Evolutionary conservation across 2,888 invertebrate species (phyloP), one percentile per base, ranked within the genome.

Genomic region (Philhelius pedissequus): DNA sequence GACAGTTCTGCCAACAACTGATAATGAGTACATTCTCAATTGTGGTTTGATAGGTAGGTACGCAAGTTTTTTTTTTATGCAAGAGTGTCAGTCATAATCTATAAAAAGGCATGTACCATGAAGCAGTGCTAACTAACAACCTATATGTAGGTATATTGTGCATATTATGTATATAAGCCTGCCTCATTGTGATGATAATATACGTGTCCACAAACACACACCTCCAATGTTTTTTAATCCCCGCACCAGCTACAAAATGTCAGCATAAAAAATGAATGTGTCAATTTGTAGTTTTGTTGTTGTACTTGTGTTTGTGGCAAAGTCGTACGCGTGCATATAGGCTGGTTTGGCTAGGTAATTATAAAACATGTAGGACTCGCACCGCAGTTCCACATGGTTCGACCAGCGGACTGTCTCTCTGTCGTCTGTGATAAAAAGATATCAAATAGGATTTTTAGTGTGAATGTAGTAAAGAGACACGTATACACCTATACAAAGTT

Each of bases 321-420:
- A 18, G n/a, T 20, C 15, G 22, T 40, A 25, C 25, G 13, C 38
- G 22, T 40, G 15, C 25, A 13, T 30, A 58, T 45, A 32, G 38
- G 56, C 68, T 30, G 50, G 22, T 22, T 56, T 9, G 50, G 58
- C 30, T 70, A 56, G 62, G 52, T 54, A 52, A 52, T 43, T 43
- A n/a, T 54, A 9, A 20, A 73, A 35, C 43, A 66, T 77, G 69
- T 25, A 66, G 27, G 52, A 54, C 74, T 50, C 40, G 5, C 15
- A 30, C 8, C 38, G 5, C 15, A 30, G 7, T 25, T 25, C 5
- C 15, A 25, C 15, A 15, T 25, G 22, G 15, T 22, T 40, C 15
- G 25, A 8, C 58, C 62, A 77, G 22, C 32, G 38, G 68, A 73
- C 70, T 76, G 68, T 69, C 76, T n/a, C n/a, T n/a, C n/a, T n/a